These are phyloP conservation scores for Nipponia nippon DNA, from an alignment of 2,113 vertebrate species.

Conservation along the genomic window DNA sequence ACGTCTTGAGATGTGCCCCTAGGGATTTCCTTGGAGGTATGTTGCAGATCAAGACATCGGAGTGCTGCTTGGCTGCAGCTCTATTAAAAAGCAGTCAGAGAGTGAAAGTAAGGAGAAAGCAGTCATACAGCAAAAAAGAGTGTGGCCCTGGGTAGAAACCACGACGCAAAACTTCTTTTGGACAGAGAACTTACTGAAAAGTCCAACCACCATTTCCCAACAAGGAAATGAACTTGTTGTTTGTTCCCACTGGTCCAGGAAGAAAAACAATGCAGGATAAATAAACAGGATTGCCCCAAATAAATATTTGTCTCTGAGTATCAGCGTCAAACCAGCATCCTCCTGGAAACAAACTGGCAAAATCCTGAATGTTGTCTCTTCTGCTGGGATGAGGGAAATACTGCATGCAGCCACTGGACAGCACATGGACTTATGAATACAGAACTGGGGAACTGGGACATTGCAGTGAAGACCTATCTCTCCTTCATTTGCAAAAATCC, in stretches of 20 bases:
- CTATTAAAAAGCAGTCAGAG: not conserved
- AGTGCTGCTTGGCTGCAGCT: not conserved
- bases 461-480: not conserved
- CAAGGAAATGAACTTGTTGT: slow-evolving; percentile 1
- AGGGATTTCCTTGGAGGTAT: not conserved
- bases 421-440: not conserved
- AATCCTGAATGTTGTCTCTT: not conserved
- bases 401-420: not conserved
- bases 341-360: not conserved
- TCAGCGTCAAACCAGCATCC: not conserved
- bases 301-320: slow-evolving; percentile 26
- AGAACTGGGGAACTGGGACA: not conserved
- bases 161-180: not conserved
- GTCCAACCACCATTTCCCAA: not conserved
- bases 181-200: not conserved
- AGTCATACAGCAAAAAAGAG: not conserved
- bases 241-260: slow-evolving; percentile 19
- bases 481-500: not conserved
- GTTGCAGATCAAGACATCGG: not conserved
- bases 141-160: not conserved
- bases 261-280: slow-evolving; percentile 20
- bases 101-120: not conserved
- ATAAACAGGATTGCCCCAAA: slow-evolving; percentile 7
- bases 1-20: not conserved
- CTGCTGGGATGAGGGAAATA: not conserved